Percentiles rank a stretch among this genome's conserved stretches.
Conservation (phyloP, 2,888 invertebrate genomes). For the Callyntrura sp. region DNA sequence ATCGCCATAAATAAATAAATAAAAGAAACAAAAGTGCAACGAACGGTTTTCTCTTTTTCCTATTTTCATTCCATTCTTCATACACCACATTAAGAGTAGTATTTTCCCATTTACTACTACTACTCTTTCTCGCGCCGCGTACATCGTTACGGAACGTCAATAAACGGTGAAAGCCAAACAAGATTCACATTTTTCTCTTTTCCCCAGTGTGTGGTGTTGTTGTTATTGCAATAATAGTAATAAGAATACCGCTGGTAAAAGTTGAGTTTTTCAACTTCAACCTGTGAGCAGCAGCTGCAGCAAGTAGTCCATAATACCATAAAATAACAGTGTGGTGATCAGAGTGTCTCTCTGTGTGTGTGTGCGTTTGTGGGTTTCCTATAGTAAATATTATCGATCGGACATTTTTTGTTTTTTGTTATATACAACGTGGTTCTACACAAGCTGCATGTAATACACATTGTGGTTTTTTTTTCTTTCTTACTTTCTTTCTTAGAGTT, state of each 20-base stretch:
- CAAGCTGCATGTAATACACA: slow-evolving; percentile 77
- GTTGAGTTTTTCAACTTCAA: slow-evolving; percentile 14
- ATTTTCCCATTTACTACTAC: neutral
- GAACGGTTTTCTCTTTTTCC: slow-evolving; percentile 39
- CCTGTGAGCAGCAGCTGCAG: neutral
- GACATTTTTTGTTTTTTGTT: slow-evolving; percentile 66
- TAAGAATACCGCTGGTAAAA: slow-evolving; percentile 1
- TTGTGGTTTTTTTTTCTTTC: slow-evolving; percentile 9
- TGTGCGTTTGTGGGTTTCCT: neutral
- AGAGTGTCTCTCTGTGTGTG: slow-evolving; percentile 32
- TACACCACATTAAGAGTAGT: neutral
- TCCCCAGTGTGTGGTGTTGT: slow-evolving; percentile 2
- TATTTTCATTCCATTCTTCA: neutral
- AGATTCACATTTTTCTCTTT: slow-evolving; percentile 15
- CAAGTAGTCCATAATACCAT: neutral
- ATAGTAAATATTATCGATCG: slow-evolving; percentile 69
- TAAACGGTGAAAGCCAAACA: slow-evolving; percentile 29
- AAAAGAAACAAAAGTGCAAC: slow-evolving; percentile 48
- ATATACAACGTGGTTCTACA: slow-evolving; percentile 62
- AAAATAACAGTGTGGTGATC: slow-evolving; percentile 36
- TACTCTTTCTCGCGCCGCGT: neutral
- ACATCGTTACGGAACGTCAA: neutral
- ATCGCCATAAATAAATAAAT: slow-evolving; percentile 8
- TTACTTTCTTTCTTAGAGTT: slow-evolving; percentile 5
- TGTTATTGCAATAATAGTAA: slow-evolving; percentile 23